Conservation (phyloP, 2,888 invertebrate species). For the Caradrina kadenii region DNA sequence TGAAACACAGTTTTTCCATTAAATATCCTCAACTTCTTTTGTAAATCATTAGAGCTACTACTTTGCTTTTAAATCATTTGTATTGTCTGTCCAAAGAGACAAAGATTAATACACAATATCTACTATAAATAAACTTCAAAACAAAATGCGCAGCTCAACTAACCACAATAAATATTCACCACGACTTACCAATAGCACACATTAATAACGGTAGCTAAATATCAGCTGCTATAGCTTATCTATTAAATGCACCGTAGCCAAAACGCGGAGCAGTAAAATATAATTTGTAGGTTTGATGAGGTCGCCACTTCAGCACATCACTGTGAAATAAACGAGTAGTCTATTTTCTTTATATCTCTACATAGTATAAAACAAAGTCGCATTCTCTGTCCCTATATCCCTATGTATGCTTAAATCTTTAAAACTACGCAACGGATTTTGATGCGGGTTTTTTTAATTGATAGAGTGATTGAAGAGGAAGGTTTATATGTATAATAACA, state of each 20-base stretch:
- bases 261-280: slow-evolving; percentile 39
- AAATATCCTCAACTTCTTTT: no score
- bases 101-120: slow-evolving; percentile 1
- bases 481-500: no score
- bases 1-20: no score
- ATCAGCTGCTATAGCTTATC: slow-evolving; percentile 44
- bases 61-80: not conserved
- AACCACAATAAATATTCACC: slow-evolving; percentile 25
- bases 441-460: no score
- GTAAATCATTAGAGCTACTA: not conserved
- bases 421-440: no score
- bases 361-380: no score
- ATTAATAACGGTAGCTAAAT: slow-evolving; percentile 46
- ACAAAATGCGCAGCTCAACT: slow-evolving; percentile 11
- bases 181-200: slow-evolving; percentile 27
- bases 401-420: no score
- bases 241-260: slow-evolving; percentile 20
- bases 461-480: no score
- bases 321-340: slow-evolving; percentile 25
- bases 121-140: slow-evolving; percentile 24
- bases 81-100: not conserved
- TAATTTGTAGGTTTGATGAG: slow-evolving; percentile 35
- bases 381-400: no score
- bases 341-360: no score
- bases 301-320: slow-evolving; percentile 49